These are phyloP conservation scores for Pelosia muscerda DNA, from an alignment of 2,888 invertebrate genomes.

Conservation along the genomic window DNA sequence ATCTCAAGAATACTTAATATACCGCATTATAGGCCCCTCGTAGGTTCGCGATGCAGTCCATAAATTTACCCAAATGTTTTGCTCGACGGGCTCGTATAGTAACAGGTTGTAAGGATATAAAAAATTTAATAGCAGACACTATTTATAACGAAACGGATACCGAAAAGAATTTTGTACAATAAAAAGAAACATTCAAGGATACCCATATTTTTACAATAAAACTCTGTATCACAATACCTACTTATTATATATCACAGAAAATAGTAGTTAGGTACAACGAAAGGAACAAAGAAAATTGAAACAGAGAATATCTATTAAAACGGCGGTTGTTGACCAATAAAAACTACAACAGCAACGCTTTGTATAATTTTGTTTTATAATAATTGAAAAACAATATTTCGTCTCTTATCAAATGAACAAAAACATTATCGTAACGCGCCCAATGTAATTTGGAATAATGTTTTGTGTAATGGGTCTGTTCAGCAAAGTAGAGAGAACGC, in stretches of 20 bases:
- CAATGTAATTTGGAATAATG: constrained; percentile 81
- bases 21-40: constrained; percentile 36
- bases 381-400: constrained; percentile 71
- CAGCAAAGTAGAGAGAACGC: constrained; percentile 68
- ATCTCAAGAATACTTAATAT: constrained; percentile 37
- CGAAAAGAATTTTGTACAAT: constrained; percentile 36
- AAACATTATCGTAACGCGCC: constrained; percentile 75
- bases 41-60: constrained; percentile 53
- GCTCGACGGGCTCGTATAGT: constrained; percentile 54
- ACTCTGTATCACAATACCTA: constrained; percentile 17
- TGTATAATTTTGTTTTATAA: constrained; percentile 54
- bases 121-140: constrained; percentile 76
- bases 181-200: constrained; percentile 29
- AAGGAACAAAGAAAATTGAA: constrained; percentile 41
- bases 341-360: constrained; percentile 44
- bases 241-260: too few relatives aligned
- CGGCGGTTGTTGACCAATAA: constrained; percentile 41
- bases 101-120: constrained; percentile 75
- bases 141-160: constrained; percentile 60
- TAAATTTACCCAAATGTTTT: constrained; percentile 60
- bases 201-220: constrained; percentile 23
- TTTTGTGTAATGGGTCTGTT: constrained; percentile 77
- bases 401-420: constrained; percentile 74
- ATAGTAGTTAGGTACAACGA: constrained; percentile 24
- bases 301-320: constrained; percentile 39